Evolutionary conservation across 2,113 vertebrate genomes (phyloP), one percentile per base, ranked within the genome.

Genomic region (Edolisoma coerulescens): DNA sequence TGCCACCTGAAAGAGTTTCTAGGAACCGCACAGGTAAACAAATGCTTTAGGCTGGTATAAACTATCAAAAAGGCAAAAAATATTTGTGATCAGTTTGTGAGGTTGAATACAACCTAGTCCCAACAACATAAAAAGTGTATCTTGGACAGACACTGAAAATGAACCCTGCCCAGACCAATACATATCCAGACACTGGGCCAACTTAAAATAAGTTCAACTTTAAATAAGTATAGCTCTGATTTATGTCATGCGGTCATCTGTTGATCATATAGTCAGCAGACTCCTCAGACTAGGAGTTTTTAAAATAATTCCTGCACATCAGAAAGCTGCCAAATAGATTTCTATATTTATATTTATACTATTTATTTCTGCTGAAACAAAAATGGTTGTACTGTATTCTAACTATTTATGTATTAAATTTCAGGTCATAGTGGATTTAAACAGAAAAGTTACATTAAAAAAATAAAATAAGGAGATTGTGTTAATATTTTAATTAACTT

Each of bases 221-320:
- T 52, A 94, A 96, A 63, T 79, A 94, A 84, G 50, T 69, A 69
- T n/a, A 88, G 44, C 22, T 67, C 63, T 90, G 89, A 91, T 95
- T 90, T 90, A 95, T 93, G 83, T 69, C 41, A 44, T 89, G 61
- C 59, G 52, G 92, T 96, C 75, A 89, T 93, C 79, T 93, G 85
- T 52, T 70, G 90, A 86, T 93, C 89, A 84, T 88, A 90, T 70
- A 73, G 84, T 68, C 83, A 86, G 71, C 82, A 92, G 67, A 76
- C 28, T 85, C 13, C 85, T 68, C 77, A 85, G 70, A 60, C 22
- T 57, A 24, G 28, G 53, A 91, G 32, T 79, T 49, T 87, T 96
- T 93, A 53, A 89, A 89, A 91, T 89, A 93, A 74, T 79, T 71
- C 57, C n/a, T 85, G 45, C 11, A 80, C 42, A 86, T 57, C 30